These are phyloP conservation scores for Elaphurus davidianus DNA, from an alignment of 2,113 vertebrate genomes.

Conservation along the genomic window DNA sequence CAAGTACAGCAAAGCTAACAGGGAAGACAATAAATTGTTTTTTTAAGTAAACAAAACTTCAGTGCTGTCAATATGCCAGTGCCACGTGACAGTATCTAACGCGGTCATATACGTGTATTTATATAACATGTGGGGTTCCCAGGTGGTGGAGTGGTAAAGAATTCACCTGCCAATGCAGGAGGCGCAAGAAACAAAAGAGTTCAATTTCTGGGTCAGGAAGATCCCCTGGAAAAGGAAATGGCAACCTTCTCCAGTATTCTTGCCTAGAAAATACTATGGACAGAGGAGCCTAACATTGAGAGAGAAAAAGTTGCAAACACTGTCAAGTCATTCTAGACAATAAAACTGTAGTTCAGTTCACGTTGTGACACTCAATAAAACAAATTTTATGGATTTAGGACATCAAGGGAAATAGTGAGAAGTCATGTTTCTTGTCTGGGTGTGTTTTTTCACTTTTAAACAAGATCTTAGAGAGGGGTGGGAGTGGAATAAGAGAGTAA, in stretches of 20 bases:
- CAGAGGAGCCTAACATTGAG: neutral
- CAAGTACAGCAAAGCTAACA: neutral
- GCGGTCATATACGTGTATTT: neutral
- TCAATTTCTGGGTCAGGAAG: neutral
- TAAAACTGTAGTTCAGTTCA: neutral
- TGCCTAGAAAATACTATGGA: neutral
- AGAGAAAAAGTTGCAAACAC: neutral
- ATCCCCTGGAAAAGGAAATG: neutral
- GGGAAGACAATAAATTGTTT: neutral
- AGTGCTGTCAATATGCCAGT: neutral
- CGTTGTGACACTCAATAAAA: constrained; percentile 38
- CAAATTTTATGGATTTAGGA: neutral
- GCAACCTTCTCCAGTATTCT: neutral
- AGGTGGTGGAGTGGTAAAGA: neutral
- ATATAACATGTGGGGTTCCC: neutral
- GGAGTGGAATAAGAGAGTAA: neutral
- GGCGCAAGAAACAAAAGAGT: neutral
- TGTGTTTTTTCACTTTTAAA: constrained; percentile 43
- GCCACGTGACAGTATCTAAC: neutral
- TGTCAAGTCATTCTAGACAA: neutral
- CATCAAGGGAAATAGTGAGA: neutral
- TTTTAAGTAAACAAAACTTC: neutral
- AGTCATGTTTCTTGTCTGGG: constrained; percentile 6
- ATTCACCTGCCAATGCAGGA: neutral
- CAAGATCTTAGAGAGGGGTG: neutral